A percentile compares a stretch with the other conserved stretches of the same genome.
phyloP scores from a whole-genome alignment of 2,888 invertebrate species.

The Gonocerus acuteangulatus region DNA sequence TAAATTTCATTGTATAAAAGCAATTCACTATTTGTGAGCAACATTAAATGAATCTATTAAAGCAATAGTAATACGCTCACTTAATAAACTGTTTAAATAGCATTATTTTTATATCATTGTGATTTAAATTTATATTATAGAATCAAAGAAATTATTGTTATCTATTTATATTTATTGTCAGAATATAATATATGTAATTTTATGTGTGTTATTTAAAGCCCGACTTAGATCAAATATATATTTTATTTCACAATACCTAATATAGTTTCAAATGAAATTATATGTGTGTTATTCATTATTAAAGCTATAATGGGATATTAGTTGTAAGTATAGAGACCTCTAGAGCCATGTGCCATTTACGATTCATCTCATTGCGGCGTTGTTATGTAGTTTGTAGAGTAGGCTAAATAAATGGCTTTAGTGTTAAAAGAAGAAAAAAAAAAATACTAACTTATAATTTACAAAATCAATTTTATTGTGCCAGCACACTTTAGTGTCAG shows the following conservation, averaged over 20 bases:
- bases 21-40: no score
- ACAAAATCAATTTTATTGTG: background rate
- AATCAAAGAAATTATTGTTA: background rate
- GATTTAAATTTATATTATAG: constrained; percentile 5
- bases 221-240: no score
- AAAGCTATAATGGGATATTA: constrained; percentile 2
- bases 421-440: background rate
- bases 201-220: no score
- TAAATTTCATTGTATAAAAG: no score
- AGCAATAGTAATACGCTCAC: constrained; percentile 2
- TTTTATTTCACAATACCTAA: background rate
- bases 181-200: no score
- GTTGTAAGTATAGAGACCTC: constrained; percentile 13
- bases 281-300: constrained; percentile 9
- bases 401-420: constrained; percentile 3
- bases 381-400: constrained; percentile 20
- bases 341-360: constrained; percentile 21
- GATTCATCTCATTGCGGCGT: constrained; percentile 15
- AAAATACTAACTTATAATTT: background rate
- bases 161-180: background rate
- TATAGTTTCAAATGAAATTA: constrained; percentile 5
- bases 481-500: background rate
- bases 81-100: background rate
- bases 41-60: background rate
- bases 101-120: background rate